Percentiles rank a stretch among this genome's conserved stretches.
Conservation (phyloP, 2,113 vertebrate genomes). For the Aramus guarauna region DNA sequence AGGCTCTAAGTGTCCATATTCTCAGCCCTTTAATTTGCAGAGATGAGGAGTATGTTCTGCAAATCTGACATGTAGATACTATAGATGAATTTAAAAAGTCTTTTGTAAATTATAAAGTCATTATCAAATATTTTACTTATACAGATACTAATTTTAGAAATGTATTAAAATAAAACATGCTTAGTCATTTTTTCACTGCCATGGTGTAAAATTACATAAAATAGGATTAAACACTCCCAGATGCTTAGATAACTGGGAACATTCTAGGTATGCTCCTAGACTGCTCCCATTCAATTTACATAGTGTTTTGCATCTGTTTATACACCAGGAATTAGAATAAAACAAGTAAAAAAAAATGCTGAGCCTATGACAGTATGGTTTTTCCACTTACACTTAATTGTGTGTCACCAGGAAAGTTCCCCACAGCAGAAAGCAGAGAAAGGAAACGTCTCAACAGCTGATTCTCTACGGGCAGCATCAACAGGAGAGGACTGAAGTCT, state of each 20-base stretch:
- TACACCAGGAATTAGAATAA: not conserved
- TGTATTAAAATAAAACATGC: not conserved
- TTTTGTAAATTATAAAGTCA: not conserved
- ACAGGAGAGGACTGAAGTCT: not conserved
- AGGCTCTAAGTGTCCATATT: slow-evolving; percentile 39
- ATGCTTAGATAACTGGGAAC: not conserved
- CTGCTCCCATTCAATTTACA: not conserved
- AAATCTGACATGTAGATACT: slow-evolving; percentile 23
- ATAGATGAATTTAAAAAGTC: not conserved
- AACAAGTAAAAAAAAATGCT: not conserved
- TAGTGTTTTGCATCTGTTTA: not conserved
- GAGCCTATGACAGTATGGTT: not conserved
- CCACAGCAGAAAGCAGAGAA: not conserved
- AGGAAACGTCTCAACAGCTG: fast-evolving
- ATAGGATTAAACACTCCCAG: not conserved
- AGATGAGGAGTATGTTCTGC: slow-evolving; percentile 5
- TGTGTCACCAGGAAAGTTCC: not conserved
- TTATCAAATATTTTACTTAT: slow-evolving; percentile 37
- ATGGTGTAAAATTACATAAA: not conserved
- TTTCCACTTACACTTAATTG: not conserved
- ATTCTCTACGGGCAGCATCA: not conserved
- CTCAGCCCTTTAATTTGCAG: slow-evolving; percentile 55
- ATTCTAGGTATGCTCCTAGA: not conserved
- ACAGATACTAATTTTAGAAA: not conserved
- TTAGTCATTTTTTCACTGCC: not conserved